Evolutionary conservation across 2,113 vertebrate species (phyloP).

Genomic region (Nothoprocta pentlandii): DNA sequence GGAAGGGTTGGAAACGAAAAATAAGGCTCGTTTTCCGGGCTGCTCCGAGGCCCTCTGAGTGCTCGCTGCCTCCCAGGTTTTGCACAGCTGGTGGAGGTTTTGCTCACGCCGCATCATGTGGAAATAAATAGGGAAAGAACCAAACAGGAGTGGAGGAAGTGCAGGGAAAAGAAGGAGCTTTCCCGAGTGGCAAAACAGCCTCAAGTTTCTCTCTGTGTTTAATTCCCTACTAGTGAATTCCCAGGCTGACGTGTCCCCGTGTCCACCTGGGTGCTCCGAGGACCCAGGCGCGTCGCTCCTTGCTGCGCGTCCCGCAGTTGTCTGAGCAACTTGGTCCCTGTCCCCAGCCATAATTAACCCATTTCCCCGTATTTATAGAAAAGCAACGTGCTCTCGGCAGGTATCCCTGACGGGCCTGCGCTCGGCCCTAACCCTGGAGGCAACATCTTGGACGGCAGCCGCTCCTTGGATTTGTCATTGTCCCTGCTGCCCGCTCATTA

Average conservation of each 20-base stretch:
- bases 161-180: background rate
- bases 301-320: background rate
- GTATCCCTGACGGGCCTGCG: background rate
- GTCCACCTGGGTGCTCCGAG: background rate
- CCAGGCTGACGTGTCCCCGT: background rate
- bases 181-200: background rate
- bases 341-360: slow-evolving; percentile 61
- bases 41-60: background rate
- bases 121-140: background rate
- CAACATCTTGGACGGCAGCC: background rate
- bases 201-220: background rate
- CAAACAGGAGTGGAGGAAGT: background rate
- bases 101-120: background rate
- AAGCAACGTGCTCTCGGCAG: background rate
- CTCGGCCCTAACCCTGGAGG: background rate
- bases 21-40: no score
- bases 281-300: background rate
- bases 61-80: background rate
- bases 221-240: background rate
- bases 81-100: rapidly evolving
- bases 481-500: background rate
- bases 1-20: no score
- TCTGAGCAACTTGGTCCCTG: slow-evolving; percentile 61
- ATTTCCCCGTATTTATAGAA: slow-evolving; percentile 55
- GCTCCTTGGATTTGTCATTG: background rate